A percentile compares a stretch with the other conserved stretches of the same genome.
These are phyloP conservation scores for Acanthis flammea DNA, from an alignment of 2,797 vertebrate species.

Conservation along the genomic window DNA sequence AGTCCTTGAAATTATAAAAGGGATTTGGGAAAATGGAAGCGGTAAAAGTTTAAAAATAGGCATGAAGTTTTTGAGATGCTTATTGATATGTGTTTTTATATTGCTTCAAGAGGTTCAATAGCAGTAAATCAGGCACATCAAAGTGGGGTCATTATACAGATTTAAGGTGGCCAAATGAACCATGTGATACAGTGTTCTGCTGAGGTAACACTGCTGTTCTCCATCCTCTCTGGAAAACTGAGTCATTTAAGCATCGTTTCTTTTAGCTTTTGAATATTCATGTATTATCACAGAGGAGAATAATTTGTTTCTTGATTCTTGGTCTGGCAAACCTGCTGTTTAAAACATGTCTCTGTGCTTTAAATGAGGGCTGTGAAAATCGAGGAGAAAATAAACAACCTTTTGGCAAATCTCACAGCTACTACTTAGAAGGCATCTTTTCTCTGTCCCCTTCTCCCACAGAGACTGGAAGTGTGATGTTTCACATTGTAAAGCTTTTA, in stretches of 20 bases:
- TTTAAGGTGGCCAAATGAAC: not conserved
- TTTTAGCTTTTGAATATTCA: not conserved
- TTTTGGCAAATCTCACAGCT: not conserved
- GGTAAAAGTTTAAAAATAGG: not conserved
- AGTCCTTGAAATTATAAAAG: not conserved
- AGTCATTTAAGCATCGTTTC: not conserved
- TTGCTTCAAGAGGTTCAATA: not conserved
- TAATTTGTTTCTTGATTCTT: not conserved
- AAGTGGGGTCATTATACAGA: not conserved
- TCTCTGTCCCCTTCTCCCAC: not conserved
- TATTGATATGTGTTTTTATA: not conserved
- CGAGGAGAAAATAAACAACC: not conserved
- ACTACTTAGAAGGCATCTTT: not conserved
- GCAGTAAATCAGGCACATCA: not conserved
- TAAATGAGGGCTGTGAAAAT: not conserved
- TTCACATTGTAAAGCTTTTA: fast-evolving
- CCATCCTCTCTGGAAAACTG: not conserved
- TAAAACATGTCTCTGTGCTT: not conserved
- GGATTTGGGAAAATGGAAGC: not conserved
- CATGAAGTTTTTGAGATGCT: not conserved
- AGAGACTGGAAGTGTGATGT: not conserved
- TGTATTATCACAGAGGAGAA: not conserved
- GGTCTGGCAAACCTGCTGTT: not conserved
- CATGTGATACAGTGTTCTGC: not conserved
- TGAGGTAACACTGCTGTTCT: not conserved